Evolutionary conservation across 1,140 invertebrate genomes (phyloP), one percentile per base, ranked within the genome.

Genomic region (Calliphora vicina): DNA sequence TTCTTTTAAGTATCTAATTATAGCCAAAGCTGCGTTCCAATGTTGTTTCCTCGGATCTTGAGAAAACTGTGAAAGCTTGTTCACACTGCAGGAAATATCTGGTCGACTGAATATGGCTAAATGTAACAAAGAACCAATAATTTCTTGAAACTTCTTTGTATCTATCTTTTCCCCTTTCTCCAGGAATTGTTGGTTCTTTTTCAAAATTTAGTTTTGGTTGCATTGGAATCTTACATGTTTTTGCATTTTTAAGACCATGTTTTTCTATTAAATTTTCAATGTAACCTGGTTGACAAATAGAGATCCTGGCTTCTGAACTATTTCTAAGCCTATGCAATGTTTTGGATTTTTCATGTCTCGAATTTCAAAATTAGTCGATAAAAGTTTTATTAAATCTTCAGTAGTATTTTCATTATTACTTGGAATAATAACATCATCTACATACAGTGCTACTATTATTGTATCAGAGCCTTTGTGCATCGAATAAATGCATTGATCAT

Each of bases 111-210:
- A 82, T 17, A 84, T 81, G 29, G 87, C 80, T 9, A 91, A 29
- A 87, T 89, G 91, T 80, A 92, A 82, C 17, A 92, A 84, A 29
- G 72, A 82, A 25, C 91, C 91, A 72, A 92, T 86, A 23, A 87
- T 82, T 82, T 91, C 85, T 57, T 87, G 85, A 84, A 88, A 92
- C 42, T 82, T 81, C 5, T 15, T 50, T 67, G 23, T 27, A 17
- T 76, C 42, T 5, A 82, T 23, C 12, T 72, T 82, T 50, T 57
- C 20, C 13, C 15, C 45, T 67, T n/a, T 83, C 74, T 25, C 73
- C 82, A 29, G 74, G 12, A 67, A 80, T 76, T 45, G 15, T 82
- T 20, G 71, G 27, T 74, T 76, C 82, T 50, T 82, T 76, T 76
- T 82, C 72, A 29, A 90, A 84, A 71, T 86, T 86, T 12, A 86